Percentiles rank a stretch among this genome's conserved stretches.
Evolutionary conservation across 2,113 vertebrate species (phyloP).

Genomic region (Butorides virescens): DNA sequence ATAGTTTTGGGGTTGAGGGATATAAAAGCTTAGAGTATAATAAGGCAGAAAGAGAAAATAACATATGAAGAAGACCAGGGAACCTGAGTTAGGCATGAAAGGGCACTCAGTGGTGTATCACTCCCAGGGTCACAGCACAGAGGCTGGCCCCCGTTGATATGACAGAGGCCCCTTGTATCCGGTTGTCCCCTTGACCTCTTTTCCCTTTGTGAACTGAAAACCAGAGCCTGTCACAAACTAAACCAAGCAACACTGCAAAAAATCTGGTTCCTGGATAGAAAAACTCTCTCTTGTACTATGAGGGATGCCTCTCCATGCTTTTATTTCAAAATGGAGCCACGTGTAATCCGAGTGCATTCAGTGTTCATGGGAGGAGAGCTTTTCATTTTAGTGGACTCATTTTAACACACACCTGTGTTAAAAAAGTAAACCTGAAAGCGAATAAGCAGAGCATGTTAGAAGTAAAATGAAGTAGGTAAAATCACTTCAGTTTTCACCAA

Average conservation of each 20-base stretch:
- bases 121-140: neutral
- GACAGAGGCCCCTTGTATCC: neutral
- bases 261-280: neutral
- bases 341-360: neutral
- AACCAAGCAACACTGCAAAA: neutral
- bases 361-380: neutral
- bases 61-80: neutral
- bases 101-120: neutral
- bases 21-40: neutral
- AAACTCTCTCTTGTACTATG: neutral
- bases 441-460: neutral
- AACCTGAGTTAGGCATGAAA: neutral
- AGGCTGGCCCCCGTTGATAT: rapidly evolving
- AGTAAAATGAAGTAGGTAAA: neutral
- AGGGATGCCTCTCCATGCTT: neutral
- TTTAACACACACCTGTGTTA: neutral
- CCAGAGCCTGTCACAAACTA: neutral
- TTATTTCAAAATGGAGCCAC: neutral
- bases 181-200: neutral
- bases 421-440: neutral
- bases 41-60: neutral
- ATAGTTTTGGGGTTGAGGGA: neutral
- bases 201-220: neutral
- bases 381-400: neutral
- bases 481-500: neutral